These are phyloP conservation scores for Larimichthys polyactis DNA, from an alignment of 2,113 vertebrate genomes.

Conservation along the genomic window DNA sequence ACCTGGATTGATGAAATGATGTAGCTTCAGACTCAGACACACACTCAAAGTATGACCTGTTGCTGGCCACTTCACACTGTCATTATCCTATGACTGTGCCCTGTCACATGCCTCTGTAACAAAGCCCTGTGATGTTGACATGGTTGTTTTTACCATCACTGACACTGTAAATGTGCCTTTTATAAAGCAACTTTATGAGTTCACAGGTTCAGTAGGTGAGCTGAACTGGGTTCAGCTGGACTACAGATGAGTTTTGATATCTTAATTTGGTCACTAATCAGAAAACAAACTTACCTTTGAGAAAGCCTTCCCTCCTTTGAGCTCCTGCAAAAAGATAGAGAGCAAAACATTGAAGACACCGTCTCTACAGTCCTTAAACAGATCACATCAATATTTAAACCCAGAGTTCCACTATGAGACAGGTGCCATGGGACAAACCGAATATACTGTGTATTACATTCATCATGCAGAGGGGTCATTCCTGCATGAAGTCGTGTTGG, in stretches of 20 bases:
- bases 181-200: slow-evolving; percentile 10
- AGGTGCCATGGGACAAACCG: background rate
- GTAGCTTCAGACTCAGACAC: too few species aligned
- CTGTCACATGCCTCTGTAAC: slow-evolving; percentile 7
- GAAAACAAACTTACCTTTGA: slow-evolving; percentile 61
- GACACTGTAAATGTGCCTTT: slow-evolving; percentile 9
- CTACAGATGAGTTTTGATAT: background rate
- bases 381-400: background rate
- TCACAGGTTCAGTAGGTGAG: background rate
- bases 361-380: background rate
- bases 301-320: slow-evolving; percentile 75
- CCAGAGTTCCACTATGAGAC: background rate
- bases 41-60: background rate
- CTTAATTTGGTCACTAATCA: background rate
- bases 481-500: background rate
- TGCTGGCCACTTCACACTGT: background rate
- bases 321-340: slow-evolving; percentile 67
- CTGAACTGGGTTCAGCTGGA: background rate
- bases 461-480: background rate
- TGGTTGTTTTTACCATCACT: slow-evolving; percentile 11
- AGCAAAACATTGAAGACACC: background rate
- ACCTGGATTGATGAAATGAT: background rate
- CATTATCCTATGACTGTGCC: slow-evolving; percentile 6
- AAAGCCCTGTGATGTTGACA: slow-evolving; percentile 12
- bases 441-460: background rate